Base-by-base conservation (phyloP, 1,140 invertebrate genomes). In the Lepidostoma basale region DNA sequence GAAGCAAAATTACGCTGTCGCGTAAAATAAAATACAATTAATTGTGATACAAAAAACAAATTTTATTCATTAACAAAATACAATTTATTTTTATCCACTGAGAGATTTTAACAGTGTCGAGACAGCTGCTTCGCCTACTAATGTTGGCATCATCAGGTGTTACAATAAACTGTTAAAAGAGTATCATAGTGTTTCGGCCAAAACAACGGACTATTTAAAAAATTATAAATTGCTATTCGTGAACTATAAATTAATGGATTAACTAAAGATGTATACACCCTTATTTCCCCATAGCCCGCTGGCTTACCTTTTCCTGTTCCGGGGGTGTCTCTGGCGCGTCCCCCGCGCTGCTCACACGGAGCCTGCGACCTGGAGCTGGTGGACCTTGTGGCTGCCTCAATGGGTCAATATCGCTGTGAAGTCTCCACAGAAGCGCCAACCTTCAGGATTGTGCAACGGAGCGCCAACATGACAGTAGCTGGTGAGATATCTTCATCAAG, bases 401-500 rank as follows among this genome's bases (percentile, higher is more conserved):
- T 47, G 18, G 78, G 78, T 1, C 63, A 70, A 10, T 79, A 77
- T 64, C 70, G 75, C 6, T 79, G 78, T 65, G 78, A 79, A 70
- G 70, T 79, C 12, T 78, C 78, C 39, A 77, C 74, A 12, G 78
- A 78, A 49, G 78, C 75, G 2, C 78, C 78, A 8, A 74, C 76
- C 33, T 79, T 72, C 42, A 52, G 66, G 30, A 68, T 72, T 23
- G 70, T 39, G 10, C 60, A 68, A 14, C 36, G 66, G 25, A 72
- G 39, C 39, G 26, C 70, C 36, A 68, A 68, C 28, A 68, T 72
- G 60, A 72, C 66, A 0, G 58, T 72, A 4, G 70, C 70, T 59
- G 70, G 70, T 68, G 30, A 62, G 42, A 45, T 44, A 12, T 22
- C 14, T 20, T 10, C 1, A 22, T n/a, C n/a, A n/a, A n/a, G n/a